phyloP scores from a whole-genome alignment of 2,888 invertebrate genomes.

The Microctonus brassicae region DNA sequence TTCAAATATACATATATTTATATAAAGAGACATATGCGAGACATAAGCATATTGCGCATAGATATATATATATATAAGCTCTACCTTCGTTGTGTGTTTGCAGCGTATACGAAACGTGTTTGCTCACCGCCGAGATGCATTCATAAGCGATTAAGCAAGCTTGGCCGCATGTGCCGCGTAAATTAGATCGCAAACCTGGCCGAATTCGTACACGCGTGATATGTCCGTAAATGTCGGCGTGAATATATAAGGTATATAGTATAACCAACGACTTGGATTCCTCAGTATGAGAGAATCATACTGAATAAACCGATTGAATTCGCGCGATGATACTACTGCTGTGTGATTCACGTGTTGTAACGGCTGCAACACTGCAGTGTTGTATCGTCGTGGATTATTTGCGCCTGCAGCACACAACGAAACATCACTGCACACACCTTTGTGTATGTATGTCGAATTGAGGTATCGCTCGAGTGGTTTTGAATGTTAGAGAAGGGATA shows the following conservation, averaged over 20 bases:
- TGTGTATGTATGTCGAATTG: neutral
- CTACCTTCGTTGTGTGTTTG: neutral
- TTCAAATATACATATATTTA: slow-evolving; percentile 6
- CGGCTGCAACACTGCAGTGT: slow-evolving; percentile 24
- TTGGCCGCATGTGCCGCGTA: slow-evolving; percentile 30
- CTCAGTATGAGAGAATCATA: slow-evolving; percentile 3
- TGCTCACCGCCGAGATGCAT: slow-evolving; percentile 47
- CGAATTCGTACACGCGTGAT: slow-evolving; percentile 25
- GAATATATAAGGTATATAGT: neutral
- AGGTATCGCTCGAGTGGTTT: neutral
- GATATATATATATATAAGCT: neutral
- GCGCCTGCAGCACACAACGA: neutral
- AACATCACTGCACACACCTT: neutral
- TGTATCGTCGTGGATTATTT: neutral
- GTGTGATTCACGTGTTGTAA: slow-evolving; percentile 16
- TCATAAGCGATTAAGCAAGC: slow-evolving; percentile 55
- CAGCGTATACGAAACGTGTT: slow-evolving; percentile 37
- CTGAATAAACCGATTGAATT: slow-evolving; percentile 10
- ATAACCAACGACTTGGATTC: neutral
- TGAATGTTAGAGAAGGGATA: neutral
- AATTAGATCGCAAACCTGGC: slow-evolving; percentile 42
- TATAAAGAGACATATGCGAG: slow-evolving; percentile 25
- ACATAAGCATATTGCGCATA: neutral
- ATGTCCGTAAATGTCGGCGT: neutral
- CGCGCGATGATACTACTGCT: slow-evolving; percentile 8